Base-by-base conservation (phyloP, 2,888 invertebrate species). In the Sussaba pulchella region DNA sequence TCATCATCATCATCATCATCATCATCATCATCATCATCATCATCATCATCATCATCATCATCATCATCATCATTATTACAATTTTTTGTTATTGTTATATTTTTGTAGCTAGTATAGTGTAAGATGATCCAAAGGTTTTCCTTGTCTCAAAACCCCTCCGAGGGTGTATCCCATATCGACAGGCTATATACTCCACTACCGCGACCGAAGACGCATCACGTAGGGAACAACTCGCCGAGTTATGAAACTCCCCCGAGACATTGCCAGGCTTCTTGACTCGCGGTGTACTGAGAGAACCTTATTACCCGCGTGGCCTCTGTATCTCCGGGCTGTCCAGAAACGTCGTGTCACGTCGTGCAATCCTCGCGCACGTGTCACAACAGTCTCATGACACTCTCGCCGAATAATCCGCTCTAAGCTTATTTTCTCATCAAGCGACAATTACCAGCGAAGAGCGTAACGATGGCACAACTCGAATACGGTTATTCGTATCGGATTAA, bases 151-250 rank as follows among this genome's bases (percentile, higher is more conserved):
- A 54, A 41, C n/a, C 54, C 69, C 69, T 54, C 41, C 39, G 1
- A 10, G 69, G 43, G 52, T 69, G 21, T 43, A 41, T 69, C 39
- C 41, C 24, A 54, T 41, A 39, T 39, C 41, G 61, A 61, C 21
- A n/a, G 21, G 39, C 59, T 39, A 9, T 19, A 39, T 10, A 0
- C 31, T 14, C 31, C 10, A 47, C 17, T 45, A 17, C 21, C 36
- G 36, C 19, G n/a, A 26, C 26, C 54, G 52, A 12, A 50, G 19
- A 59, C 24, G 39, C 67, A 73, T 70, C 63, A 57, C 63, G 41
- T 64, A 47, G 70, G 39, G 52, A 77, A 71, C 71, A 77, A 70
- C 57, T 71, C 71, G 54, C 47, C 52, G 50, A 52, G 70, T 71
- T 69, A 69, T 54, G 69, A 69, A 54, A 24, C n/a, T 47, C 64